These are phyloP conservation scores for Belonocnema kinseyi DNA, from an alignment of 1,140 invertebrate genomes.

Conservation along the genomic window DNA sequence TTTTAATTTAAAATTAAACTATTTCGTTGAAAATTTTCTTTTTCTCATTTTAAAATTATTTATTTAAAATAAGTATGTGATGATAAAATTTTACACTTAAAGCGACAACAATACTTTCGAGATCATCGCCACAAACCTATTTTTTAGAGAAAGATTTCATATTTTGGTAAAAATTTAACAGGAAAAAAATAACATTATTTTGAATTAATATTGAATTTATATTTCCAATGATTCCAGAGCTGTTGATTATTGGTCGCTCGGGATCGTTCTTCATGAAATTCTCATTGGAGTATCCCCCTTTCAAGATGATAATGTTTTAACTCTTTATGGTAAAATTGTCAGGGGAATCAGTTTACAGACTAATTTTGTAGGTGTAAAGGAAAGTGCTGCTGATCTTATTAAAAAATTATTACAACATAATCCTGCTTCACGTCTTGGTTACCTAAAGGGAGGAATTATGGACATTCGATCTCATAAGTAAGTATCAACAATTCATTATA, in stretches of 20 bases:
- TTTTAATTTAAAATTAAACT: no score
- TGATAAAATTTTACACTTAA: no score
- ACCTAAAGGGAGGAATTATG: constrained; percentile 79
- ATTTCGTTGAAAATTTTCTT: no score
- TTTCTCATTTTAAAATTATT: no score
- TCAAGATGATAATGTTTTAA: constrained; percentile 87
- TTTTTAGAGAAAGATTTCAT: neutral
- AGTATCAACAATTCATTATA: neutral
- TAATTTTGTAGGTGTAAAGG: constrained; percentile 78
- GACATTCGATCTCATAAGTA: constrained; percentile 83
- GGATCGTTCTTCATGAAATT: constrained; percentile 87
- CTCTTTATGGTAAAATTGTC: constrained; percentile 90
- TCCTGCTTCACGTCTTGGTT: constrained; percentile 82
- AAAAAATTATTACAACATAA: constrained; percentile 79
- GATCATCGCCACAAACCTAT: no score
- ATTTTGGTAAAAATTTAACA: neutral
- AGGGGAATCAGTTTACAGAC: constrained; percentile 86
- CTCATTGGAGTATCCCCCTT: constrained; percentile 85
- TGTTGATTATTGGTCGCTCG: constrained; percentile 89
- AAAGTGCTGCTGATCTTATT: constrained; percentile 77
- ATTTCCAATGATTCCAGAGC: constrained; percentile 84
- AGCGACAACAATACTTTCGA: no score
- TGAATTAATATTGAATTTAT: constrained; percentile 70
- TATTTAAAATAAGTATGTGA: no score
- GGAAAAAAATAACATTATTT: neutral